Evolutionary conservation across 2,888 invertebrate species (phyloP).

Genomic region (Herminia tarsipennalis): DNA sequence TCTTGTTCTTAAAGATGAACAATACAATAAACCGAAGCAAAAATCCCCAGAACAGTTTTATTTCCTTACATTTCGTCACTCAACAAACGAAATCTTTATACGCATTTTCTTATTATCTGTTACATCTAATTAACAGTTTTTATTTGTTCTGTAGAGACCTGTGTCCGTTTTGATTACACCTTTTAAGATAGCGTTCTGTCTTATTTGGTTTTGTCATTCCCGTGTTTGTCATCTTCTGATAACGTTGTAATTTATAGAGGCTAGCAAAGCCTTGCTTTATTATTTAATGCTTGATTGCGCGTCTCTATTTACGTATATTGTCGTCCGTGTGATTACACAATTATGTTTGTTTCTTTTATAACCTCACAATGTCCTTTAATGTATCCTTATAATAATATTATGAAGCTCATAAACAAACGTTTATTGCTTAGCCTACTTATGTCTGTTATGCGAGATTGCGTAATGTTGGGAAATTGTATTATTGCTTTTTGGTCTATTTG

Average conservation of each 20-base stretch:
- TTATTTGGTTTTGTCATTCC: conserved; percentile 75
- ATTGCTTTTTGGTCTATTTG: background rate
- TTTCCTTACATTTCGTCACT: conserved; percentile 9
- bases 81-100: conserved; percentile 11
- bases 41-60: background rate
- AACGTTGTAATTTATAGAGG: conserved; percentile 77
- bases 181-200: conserved; percentile 68
- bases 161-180: conserved; percentile 76
- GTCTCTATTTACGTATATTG: conserved; percentile 63
- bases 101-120: conserved; percentile 26
- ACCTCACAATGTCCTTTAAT: conserved; percentile 60
- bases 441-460: conserved; percentile 22
- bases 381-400: conserved; percentile 56
- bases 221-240: conserved; percentile 69
- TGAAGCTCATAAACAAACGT: conserved; percentile 40
- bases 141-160: conserved; percentile 55
- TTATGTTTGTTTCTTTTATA: conserved; percentile 47
- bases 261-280: conserved; percentile 76
- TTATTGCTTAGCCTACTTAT: conserved; percentile 43
- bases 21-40: background rate
- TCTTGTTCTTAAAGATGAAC: background rate
- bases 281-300: conserved; percentile 75
- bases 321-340: conserved; percentile 69
- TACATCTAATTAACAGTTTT: conserved; percentile 38
- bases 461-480: conserved; percentile 19